Percentiles rank a stretch among this genome's conserved stretches.
These are phyloP conservation scores for Palythoa grandiflora DNA, from an alignment of 92 coral and sea anemone species.

Conservation along the genomic window DNA sequence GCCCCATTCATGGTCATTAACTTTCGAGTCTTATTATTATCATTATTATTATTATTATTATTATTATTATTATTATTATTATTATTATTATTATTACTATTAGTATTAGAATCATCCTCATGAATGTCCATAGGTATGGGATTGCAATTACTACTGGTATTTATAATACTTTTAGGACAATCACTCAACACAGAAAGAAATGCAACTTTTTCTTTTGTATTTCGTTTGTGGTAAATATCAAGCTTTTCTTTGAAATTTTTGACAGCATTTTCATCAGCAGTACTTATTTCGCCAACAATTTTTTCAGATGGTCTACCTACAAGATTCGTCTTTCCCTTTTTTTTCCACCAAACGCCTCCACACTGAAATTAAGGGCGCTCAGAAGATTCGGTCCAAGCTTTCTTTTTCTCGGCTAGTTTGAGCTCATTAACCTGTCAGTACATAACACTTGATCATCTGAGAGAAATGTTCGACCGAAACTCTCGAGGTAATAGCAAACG, in stretches of 20 bases:
- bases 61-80: too few species aligned
- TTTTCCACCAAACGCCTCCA: conserved; percentile 21
- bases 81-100: neutral
- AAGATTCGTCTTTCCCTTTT: conserved; percentile 7
- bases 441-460: conserved; percentile 12
- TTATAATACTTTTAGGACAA: conserved; percentile 8
- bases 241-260: conserved; percentile 1
- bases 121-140: conserved; percentile 8
- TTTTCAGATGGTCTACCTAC: conserved; percentile 20
- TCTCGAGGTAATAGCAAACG: conserved; percentile 22
- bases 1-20: too few species aligned
- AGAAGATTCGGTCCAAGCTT: neutral
- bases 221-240: conserved; percentile 11
- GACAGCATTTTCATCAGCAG: neutral
- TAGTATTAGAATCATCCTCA: conserved; percentile 26
- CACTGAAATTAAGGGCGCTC: conserved; percentile 12
- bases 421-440: conserved; percentile 14
- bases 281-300: conserved; percentile 10
- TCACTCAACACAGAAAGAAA: neutral
- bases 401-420: conserved; percentile 1
- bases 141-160: neutral
- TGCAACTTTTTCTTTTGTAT: conserved; percentile 7
- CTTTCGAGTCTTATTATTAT: too few species aligned
- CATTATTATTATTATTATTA: too few species aligned
- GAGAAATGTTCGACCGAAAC: conserved; percentile 14